Percentiles rank a stretch among this genome's conserved stretches.
Evolutionary conservation across 2,797 vertebrate species (phyloP).

Genomic region (Lerista edwardsae): DNA sequence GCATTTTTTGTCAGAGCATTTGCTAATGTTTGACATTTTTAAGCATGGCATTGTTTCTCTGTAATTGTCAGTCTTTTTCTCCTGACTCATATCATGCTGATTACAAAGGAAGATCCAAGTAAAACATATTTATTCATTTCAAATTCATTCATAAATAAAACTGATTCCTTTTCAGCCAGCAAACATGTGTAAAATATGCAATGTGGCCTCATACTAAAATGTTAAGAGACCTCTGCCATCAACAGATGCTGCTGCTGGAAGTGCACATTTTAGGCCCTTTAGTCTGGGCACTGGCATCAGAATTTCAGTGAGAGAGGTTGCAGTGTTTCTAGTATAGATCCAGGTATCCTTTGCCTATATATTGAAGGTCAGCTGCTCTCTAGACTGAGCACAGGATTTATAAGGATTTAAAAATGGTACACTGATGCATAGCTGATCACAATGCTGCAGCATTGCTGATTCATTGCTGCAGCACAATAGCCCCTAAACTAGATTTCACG

Average conservation of each 20-base stretch:
- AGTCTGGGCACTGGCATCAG: neutral
- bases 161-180: too few relatives aligned
- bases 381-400: slow-evolving; percentile 19
- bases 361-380: slow-evolving; percentile 32
- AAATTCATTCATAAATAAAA: too few relatives aligned
- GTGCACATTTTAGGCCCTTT: neutral
- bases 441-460: neutral
- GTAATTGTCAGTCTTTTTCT: too few relatives aligned
- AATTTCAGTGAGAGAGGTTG: slow-evolving; percentile 42
- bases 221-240: too few relatives aligned
- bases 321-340: slow-evolving; percentile 25
- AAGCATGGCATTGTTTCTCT: too few relatives aligned
- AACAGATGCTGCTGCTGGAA: neutral
- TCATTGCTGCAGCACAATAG: neutral
- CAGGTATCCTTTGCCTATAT: slow-evolving; percentile 32
- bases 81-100: too few relatives aligned
- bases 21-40: too few relatives aligned
- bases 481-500: neutral
- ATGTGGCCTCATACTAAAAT: too few relatives aligned
- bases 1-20: too few relatives aligned
- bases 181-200: too few relatives aligned
- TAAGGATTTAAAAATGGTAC: neutral
- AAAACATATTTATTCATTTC: too few relatives aligned
- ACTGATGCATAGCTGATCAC: neutral
- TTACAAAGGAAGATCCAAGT: too few relatives aligned